phyloP scores from a whole-genome alignment of 2,888 invertebrate genomes.

The Chorisops tibialis region DNA sequence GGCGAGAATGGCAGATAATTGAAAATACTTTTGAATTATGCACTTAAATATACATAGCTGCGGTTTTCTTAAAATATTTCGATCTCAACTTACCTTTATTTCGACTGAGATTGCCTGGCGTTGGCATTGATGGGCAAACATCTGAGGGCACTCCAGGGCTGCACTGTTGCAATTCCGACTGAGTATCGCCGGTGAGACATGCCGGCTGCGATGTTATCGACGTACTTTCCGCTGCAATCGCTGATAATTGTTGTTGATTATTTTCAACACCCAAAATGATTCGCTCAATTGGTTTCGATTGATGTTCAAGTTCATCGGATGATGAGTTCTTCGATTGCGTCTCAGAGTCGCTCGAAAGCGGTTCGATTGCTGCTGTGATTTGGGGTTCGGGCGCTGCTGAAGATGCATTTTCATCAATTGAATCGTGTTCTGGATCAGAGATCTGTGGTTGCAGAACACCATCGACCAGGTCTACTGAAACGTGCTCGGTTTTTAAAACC shows the following conservation, averaged over 20 bases:
- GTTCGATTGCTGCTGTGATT: slow-evolving; percentile 10
- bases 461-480: not conserved
- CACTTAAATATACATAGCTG: no score
- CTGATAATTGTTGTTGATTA: slow-evolving; percentile 32
- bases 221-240: not conserved
- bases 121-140: no score
- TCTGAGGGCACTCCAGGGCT: no score
- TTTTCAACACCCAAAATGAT: slow-evolving; percentile 49
- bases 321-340: slow-evolving; percentile 22
- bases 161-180: not conserved
- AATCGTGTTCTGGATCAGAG: not conserved
- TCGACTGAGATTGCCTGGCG: no score
- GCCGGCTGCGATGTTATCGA: not conserved
- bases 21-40: no score
- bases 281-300: slow-evolving; percentile 45
- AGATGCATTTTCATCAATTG: not conserved
- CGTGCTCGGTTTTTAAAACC: not conserved
- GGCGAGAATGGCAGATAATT: no score
- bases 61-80: no score
- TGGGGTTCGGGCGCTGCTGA: slow-evolving; percentile 5
- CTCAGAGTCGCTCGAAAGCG: slow-evolving; percentile 8
- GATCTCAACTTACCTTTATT: no score
- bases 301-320: slow-evolving; percentile 25
- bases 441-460: not conserved
- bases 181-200: not conserved